Percentiles rank a stretch among this genome's conserved stretches.
These are phyloP conservation scores for Psittacula cyanocephala DNA, from an alignment of 2,113 vertebrate genomes.

Conservation along the genomic window DNA sequence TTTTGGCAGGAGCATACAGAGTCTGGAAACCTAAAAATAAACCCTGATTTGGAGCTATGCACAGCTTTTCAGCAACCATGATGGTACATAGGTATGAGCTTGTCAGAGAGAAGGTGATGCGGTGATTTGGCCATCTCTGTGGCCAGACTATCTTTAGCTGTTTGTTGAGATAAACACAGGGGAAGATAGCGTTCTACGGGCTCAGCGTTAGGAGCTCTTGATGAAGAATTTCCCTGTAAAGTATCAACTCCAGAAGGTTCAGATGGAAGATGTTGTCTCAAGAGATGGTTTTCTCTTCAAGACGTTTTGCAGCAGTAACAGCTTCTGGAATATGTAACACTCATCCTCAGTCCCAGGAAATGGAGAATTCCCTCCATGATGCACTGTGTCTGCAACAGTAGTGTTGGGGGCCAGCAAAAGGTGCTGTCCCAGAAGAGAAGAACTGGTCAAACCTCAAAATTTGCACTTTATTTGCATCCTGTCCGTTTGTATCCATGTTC, in stretches of 20 bases:
- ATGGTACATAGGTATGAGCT: background rate
- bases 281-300: slow-evolving; percentile 7
- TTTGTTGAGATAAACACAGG: background rate
- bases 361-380: background rate
- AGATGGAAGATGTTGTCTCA: background rate
- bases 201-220: background rate
- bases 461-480: background rate
- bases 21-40: slow-evolving; percentile 61
- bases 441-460: background rate
- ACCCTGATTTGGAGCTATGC: slow-evolving; percentile 18
- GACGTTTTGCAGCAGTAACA: background rate
- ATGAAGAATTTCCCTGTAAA: slow-evolving; percentile 9
- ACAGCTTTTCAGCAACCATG: slow-evolving; percentile 29
- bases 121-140: background rate
- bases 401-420: background rate
- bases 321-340: background rate
- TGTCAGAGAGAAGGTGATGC: background rate
- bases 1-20: slow-evolving; percentile 48
- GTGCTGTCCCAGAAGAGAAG: background rate
- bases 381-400: background rate
- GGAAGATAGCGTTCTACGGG: background rate
- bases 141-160: background rate
- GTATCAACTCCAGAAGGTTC: background rate
- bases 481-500: background rate
- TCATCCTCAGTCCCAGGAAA: background rate